These are phyloP conservation scores for Hirtodrosophila histrioides DNA, from an alignment of 2,888 invertebrate genomes.

Conservation along the genomic window DNA sequence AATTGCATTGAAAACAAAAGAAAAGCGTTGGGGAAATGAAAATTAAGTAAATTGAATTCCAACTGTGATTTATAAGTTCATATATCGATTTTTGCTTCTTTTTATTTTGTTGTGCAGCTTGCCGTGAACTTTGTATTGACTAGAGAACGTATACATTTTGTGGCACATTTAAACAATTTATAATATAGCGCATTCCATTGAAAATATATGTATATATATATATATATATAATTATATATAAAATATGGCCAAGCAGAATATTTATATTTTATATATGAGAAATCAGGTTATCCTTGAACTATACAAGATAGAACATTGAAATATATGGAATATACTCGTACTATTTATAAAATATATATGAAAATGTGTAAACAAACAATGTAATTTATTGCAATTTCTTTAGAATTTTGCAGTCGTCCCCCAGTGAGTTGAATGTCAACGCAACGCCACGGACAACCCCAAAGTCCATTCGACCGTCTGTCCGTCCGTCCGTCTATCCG, in stretches of 20 bases:
- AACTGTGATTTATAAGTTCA: not conserved
- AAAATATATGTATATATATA: slow-evolving; percentile 7
- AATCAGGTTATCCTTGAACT: slow-evolving; percentile 66
- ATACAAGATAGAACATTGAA: slow-evolving; percentile 33
- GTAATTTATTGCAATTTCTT: slow-evolving; percentile 64
- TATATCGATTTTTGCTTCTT: not conserved
- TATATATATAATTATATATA: not conserved
- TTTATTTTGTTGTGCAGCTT: slow-evolving; percentile 1
- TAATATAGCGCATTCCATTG: slow-evolving; percentile 43
- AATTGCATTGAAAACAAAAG: too few species aligned
- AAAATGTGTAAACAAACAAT: slow-evolving; percentile 39
- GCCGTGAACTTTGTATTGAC: slow-evolving; percentile 20
- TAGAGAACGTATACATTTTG: slow-evolving; percentile 17
- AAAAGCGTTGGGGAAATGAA: too few species aligned
- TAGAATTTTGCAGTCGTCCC: slow-evolving; percentile 36
- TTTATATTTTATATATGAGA: slow-evolving; percentile 7
- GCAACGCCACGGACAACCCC: slow-evolving; percentile 48
- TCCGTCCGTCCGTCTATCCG: not conserved
- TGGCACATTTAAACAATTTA: slow-evolving; percentile 31
- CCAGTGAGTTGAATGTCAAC: slow-evolving; percentile 65
- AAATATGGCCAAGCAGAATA: slow-evolving; percentile 24
- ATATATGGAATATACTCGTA: slow-evolving; percentile 1
- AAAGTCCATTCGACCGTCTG: slow-evolving; percentile 7
- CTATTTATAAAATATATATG: not conserved
- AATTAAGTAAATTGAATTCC: not conserved